A percentile compares a stretch with the other conserved stretches of the same genome.
Evolutionary conservation across 2,888 invertebrate species (phyloP).

Genomic region (Apamea anceps): DNA sequence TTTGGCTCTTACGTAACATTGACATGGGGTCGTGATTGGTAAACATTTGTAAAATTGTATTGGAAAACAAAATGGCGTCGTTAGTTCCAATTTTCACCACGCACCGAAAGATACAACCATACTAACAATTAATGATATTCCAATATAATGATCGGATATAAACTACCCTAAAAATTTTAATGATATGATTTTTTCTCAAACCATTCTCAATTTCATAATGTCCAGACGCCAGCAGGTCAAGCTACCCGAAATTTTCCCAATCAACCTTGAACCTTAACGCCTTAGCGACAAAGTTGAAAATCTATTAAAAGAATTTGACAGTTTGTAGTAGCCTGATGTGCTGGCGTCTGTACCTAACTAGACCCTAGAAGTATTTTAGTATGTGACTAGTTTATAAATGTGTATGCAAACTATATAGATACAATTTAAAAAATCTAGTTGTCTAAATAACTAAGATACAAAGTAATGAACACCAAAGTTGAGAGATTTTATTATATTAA

Average conservation of each 20-base stretch:
- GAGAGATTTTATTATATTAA: slow-evolving; percentile 58
- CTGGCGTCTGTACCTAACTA: not conserved
- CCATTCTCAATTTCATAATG: not conserved
- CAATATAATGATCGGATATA: not conserved
- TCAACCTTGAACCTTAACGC: too few species aligned
- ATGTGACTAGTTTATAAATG: not conserved
- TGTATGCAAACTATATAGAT: slow-evolving; percentile 15
- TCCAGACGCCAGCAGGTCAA: too few species aligned
- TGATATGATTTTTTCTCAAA: not conserved
- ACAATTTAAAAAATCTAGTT: slow-evolving; percentile 29
- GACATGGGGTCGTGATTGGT: not conserved
- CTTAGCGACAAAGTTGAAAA: too few species aligned
- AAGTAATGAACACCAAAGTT: slow-evolving; percentile 61
- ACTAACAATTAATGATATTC: not conserved
- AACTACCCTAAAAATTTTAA: not conserved
- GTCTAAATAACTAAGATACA: slow-evolving; percentile 32
- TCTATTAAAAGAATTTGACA: too few species aligned
- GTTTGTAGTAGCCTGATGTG: too few species aligned
- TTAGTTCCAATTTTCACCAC: not conserved
- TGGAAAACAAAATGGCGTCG: not conserved
- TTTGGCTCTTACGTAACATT: too few species aligned
- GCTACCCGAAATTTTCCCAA: too few species aligned
- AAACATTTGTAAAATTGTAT: too few species aligned
- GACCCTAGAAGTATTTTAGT: slow-evolving; percentile 8
- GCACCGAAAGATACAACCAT: not conserved